Evolutionary conservation across 53 echinoderm and acorn worm genomes (phyloP).

Genomic region (Paracentrotus lividus): DNA sequence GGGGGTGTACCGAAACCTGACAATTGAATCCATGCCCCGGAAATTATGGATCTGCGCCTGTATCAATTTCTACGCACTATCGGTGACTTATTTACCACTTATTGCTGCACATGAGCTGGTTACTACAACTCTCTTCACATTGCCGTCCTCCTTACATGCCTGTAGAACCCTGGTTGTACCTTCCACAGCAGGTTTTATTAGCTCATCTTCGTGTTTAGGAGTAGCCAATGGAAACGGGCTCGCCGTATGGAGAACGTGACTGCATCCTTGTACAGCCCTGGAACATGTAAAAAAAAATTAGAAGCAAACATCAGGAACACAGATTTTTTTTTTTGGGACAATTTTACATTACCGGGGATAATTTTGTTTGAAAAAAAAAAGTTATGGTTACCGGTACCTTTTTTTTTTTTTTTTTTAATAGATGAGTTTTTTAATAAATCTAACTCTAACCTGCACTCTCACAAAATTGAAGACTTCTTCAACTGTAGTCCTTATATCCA

Average conservation of each 20-base stretch:
- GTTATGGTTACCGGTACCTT: no score
- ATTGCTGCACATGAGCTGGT: constrained; percentile 86
- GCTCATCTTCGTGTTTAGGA: constrained; percentile 78
- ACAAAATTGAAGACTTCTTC: no score
- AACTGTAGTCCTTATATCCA: no score
- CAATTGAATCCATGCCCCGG: no score
- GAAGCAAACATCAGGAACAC: neutral
- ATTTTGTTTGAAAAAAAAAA: no score
- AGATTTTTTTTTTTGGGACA: neutral
- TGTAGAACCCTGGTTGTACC: constrained; percentile 84
- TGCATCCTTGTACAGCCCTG: constrained; percentile 90
- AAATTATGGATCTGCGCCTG: no score
- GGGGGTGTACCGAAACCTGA: no score
- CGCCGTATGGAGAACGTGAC: constrained; percentile 90
- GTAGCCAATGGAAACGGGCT: constrained; percentile 85
- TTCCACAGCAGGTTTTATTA: constrained; percentile 89
- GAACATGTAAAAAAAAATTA: neutral
- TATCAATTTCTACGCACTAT: constrained; percentile 1
- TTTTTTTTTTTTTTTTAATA: no score
- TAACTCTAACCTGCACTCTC: no score
- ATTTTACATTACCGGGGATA: no score
- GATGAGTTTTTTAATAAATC: no score
- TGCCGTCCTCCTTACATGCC: constrained; percentile 84
- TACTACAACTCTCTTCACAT: constrained; percentile 88
- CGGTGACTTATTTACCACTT: constrained; percentile 63